Percentiles rank a stretch among this genome's conserved stretches.
phyloP scores from a whole-genome alignment of 2,888 invertebrate species.

The Cremastinae sp. region DNA sequence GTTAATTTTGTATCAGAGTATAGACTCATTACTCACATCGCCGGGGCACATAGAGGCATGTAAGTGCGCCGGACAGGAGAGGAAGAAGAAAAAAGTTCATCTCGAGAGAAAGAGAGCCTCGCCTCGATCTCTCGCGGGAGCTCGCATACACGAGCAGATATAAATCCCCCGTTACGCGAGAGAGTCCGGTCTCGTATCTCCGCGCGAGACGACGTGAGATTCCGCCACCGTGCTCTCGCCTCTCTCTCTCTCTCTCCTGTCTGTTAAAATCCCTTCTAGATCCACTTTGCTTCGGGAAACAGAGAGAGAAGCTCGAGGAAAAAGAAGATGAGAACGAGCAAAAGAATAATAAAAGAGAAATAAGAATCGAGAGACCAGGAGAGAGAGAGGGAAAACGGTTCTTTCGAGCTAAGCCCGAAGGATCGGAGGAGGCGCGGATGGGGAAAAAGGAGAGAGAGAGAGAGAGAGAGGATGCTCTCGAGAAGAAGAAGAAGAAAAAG shows the following conservation, averaged over 20 bases:
- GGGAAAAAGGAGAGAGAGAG: neutral
- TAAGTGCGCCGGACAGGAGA: slow-evolving; percentile 13
- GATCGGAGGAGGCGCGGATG: no score
- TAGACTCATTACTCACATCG: slow-evolving; percentile 1
- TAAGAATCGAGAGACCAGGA: neutral
- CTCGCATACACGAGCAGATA: slow-evolving; percentile 48
- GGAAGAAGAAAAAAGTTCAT: slow-evolving; percentile 18
- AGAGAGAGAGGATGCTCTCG: neutral
- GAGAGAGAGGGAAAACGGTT: slow-evolving; percentile 42
- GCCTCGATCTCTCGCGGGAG: slow-evolving; percentile 45
- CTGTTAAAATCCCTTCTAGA: slow-evolving; percentile 39
- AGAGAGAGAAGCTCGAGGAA: slow-evolving; percentile 5
- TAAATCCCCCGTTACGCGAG: slow-evolving; percentile 57
- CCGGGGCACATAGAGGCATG: neutral
- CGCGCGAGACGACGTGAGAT: slow-evolving; percentile 44
- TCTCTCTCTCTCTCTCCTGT: slow-evolving; percentile 20
- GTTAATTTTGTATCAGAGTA: neutral
- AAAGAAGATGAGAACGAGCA: slow-evolving; percentile 34
- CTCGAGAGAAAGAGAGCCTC: slow-evolving; percentile 42
- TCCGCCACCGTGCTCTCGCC: slow-evolving; percentile 33
- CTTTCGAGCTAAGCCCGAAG: no score
- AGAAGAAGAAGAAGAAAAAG: neutral
- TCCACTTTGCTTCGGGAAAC: slow-evolving; percentile 34
- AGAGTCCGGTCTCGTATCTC: slow-evolving; percentile 56
- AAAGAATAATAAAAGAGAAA: slow-evolving; percentile 59